phyloP scores from a whole-genome alignment of 2,888 invertebrate species.

The Proisotoma minuta region DNA sequence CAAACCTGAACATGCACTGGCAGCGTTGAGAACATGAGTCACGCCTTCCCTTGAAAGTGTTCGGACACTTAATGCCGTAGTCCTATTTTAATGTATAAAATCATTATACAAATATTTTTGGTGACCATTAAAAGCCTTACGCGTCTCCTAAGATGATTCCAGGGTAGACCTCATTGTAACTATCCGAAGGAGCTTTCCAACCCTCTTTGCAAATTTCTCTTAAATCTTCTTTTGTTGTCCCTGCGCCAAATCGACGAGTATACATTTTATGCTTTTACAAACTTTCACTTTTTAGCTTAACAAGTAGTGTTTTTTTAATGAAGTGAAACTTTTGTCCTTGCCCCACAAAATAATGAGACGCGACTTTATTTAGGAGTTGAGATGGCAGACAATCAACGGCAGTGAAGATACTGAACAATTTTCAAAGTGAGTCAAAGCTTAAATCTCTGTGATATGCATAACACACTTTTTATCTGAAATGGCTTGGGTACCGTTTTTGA shows the following conservation, averaged over 20 bases:
- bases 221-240: slow-evolving; percentile 25
- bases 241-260: slow-evolving; percentile 17
- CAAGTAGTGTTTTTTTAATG: not conserved
- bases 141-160: slow-evolving; percentile 53
- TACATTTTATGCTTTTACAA: slow-evolving; percentile 11
- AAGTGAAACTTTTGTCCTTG: slow-evolving; percentile 3
- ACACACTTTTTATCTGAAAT: too few species aligned
- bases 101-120: too few species aligned
- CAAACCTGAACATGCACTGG: slow-evolving; percentile 36
- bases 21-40: slow-evolving; percentile 41
- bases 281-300: not conserved
- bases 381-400: too few species aligned
- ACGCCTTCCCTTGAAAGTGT: slow-evolving; percentile 38
- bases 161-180: slow-evolving; percentile 54
- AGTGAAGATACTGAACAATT: too few species aligned
- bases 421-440: too few species aligned
- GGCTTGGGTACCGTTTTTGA: too few species aligned
- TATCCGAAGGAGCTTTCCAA: slow-evolving; percentile 50
- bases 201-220: slow-evolving; percentile 46
- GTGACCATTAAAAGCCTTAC: too few species aligned
- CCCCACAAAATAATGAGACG: too few species aligned
- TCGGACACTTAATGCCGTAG: slow-evolving; percentile 33
- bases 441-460: too few species aligned
- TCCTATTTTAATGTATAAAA: slow-evolving; percentile 15
- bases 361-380: too few species aligned